A percentile compares a stretch with the other conserved stretches of the same genome.
phyloP scores from a whole-genome alignment of 2,797 vertebrate species.

The Eleutherodactylus coqui region DNA sequence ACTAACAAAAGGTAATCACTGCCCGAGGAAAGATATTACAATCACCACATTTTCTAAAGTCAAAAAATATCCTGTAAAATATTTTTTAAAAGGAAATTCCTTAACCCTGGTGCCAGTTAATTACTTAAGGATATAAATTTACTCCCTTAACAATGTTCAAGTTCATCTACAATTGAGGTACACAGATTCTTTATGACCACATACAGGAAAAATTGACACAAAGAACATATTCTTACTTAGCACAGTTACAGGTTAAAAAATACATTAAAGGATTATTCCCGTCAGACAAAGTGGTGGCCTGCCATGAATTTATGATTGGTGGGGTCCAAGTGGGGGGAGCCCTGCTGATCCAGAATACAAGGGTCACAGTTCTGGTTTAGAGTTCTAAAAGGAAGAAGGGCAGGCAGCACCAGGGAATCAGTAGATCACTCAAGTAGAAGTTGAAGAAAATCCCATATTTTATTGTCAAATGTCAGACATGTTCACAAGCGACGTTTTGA shows the following conservation, averaged over 20 bases:
- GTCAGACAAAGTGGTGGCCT: too few relatives aligned
- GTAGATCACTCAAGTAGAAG: too few relatives aligned
- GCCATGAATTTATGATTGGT: too few relatives aligned
- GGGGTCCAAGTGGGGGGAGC: too few relatives aligned
- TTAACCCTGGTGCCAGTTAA: neutral
- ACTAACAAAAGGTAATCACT: neutral
- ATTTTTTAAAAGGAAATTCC: constrained; percentile 13
- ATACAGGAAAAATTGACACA: neutral
- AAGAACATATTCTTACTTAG: neutral
- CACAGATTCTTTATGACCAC: neutral
- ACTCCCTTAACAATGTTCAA: neutral
- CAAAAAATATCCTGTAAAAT: constrained; percentile 14
- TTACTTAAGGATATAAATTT: constrained; percentile 15
- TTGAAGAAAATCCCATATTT: too few relatives aligned
- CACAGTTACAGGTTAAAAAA: neutral
- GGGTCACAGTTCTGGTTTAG: too few relatives aligned
- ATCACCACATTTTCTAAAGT: neutral
- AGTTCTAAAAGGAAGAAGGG: too few relatives aligned
- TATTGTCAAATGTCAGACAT: too few relatives aligned
- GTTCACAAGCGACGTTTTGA: too few relatives aligned
- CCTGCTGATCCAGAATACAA: too few relatives aligned
- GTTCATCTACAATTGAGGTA: neutral
- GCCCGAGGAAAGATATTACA: constrained; percentile 12
- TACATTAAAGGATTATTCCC: too few relatives aligned
- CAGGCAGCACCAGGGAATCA: too few relatives aligned